Conservation (phyloP, 2,113 vertebrate species). For the Neodon shergylaensis region DNA sequence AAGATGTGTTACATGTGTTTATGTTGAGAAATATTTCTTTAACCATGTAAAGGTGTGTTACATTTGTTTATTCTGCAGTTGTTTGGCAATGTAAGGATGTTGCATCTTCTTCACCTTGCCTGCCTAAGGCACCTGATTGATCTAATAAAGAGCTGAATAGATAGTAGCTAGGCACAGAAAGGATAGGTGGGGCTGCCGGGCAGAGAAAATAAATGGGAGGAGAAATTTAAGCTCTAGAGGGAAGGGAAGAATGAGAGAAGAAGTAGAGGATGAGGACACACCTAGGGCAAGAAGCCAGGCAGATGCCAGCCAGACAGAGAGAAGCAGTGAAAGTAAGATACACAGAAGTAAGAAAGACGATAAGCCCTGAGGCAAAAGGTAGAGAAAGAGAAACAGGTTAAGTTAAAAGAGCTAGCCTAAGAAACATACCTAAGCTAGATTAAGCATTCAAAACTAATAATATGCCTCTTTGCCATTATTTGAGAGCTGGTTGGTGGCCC, state of each 20-base stretch:
- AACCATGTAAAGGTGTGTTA: background rate
- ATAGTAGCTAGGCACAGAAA: background rate
- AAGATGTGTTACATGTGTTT: background rate
- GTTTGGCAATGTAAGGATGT: background rate
- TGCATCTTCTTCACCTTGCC: background rate
- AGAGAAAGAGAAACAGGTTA: background rate
- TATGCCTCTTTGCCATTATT: background rate
- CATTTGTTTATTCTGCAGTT: background rate
- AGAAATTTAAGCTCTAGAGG: background rate
- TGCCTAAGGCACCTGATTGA: background rate
- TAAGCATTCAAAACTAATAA: background rate
- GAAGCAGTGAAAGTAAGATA: background rate
- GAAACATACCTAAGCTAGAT: background rate
- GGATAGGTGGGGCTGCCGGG: background rate
- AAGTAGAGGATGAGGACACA: background rate
- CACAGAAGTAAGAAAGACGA: background rate
- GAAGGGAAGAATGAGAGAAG: background rate
- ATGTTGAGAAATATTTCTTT: background rate
- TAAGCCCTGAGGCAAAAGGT: background rate
- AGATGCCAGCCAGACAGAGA: background rate
- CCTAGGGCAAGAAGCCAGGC: background rate
- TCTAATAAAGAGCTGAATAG: background rate
- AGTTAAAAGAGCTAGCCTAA: background rate
- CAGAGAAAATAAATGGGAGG: background rate
- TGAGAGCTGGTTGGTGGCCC: background rate